Evolutionary conservation across 2,888 invertebrate species (phyloP).

Genomic region (Drosophila yooni): DNA sequence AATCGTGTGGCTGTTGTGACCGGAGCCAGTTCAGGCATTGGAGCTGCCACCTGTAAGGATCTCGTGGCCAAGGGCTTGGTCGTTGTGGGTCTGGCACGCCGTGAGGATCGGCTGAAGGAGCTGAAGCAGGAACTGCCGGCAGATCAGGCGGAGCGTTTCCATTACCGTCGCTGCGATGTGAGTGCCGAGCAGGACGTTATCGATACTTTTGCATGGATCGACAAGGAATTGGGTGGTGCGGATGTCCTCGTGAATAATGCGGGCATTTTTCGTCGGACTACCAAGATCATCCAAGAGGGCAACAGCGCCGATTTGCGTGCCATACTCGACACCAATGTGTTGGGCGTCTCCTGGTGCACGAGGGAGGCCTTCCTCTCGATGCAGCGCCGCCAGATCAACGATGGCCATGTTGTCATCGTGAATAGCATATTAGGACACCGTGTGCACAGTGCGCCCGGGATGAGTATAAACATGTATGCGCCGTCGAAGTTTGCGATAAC

Average conservation of each 20-base stretch:
- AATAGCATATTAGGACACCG: slow-evolving; percentile 81
- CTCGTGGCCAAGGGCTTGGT: slow-evolving; percentile 86
- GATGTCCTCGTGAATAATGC: slow-evolving; percentile 88
- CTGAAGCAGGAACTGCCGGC: slow-evolving; percentile 51
- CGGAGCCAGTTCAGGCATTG: slow-evolving; percentile 88
- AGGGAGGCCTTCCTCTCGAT: slow-evolving; percentile 86
- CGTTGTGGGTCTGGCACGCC: slow-evolving; percentile 86
- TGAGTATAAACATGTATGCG: slow-evolving; percentile 79
- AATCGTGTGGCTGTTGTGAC: slow-evolving; percentile 88
- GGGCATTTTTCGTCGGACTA: slow-evolving; percentile 50
- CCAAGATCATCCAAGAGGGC: slow-evolving; percentile 35
- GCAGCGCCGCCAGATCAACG: slow-evolving; percentile 84
- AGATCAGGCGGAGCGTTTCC: slow-evolving; percentile 77
- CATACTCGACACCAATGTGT: slow-evolving; percentile 85
- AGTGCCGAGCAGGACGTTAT: slow-evolving; percentile 86
- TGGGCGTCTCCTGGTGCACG: slow-evolving; percentile 85
- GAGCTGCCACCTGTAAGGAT: slow-evolving; percentile 84
- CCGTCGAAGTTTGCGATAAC: slow-evolving; percentile 83
- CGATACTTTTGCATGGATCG: slow-evolving; percentile 86
- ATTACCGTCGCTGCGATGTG: slow-evolving; percentile 86
- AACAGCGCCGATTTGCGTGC: slow-evolving; percentile 72
- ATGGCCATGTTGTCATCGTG: slow-evolving; percentile 86
- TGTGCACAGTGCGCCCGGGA: slow-evolving; percentile 77
- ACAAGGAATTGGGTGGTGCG: slow-evolving; percentile 86
- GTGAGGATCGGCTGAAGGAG: slow-evolving; percentile 84